These are phyloP conservation scores for Polyommatus iphigenia DNA, from an alignment of 2,888 invertebrate species.

Conservation along the genomic window DNA sequence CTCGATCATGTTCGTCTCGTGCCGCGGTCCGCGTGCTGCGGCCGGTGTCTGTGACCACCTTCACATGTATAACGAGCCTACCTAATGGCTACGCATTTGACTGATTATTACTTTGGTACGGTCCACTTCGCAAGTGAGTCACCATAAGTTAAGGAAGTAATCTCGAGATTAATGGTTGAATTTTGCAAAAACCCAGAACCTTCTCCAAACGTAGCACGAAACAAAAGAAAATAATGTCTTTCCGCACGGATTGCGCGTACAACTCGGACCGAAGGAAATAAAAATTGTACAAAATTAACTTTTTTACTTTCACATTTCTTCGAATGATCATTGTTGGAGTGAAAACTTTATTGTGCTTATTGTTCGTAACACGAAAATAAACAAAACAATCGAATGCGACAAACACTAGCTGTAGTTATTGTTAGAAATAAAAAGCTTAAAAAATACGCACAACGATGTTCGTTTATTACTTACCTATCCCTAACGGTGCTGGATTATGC, in stretches of 20 bases:
- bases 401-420: constrained; percentile 5
- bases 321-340: constrained; percentile 26
- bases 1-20: constrained; percentile 20
- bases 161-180: constrained; percentile 24
- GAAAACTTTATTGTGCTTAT: constrained; percentile 16
- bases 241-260: constrained; percentile 28
- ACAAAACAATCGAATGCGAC: constrained; percentile 23
- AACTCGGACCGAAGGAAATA: constrained; percentile 2
- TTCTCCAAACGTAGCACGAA: constrained; percentile 25
- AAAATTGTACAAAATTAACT: constrained; percentile 30
- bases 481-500: constrained; percentile 48
- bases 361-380: constrained; percentile 14
- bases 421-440: constrained; percentile 30
- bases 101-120: constrained; percentile 23
- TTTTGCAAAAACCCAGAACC: constrained; percentile 28
- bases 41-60: background rate
- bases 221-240: constrained; percentile 29
- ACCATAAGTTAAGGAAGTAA: constrained; percentile 16
- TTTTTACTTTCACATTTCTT: constrained; percentile 30
- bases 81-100: constrained; percentile 14
- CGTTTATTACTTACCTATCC: constrained; percentile 29
- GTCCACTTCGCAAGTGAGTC: constrained; percentile 24
- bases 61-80: constrained; percentile 1
- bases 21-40: too few species aligned
- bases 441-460: constrained; percentile 40